phyloP scores from a whole-genome alignment of 2,888 invertebrate species.

The Chalcosyrphus nemorum region DNA sequence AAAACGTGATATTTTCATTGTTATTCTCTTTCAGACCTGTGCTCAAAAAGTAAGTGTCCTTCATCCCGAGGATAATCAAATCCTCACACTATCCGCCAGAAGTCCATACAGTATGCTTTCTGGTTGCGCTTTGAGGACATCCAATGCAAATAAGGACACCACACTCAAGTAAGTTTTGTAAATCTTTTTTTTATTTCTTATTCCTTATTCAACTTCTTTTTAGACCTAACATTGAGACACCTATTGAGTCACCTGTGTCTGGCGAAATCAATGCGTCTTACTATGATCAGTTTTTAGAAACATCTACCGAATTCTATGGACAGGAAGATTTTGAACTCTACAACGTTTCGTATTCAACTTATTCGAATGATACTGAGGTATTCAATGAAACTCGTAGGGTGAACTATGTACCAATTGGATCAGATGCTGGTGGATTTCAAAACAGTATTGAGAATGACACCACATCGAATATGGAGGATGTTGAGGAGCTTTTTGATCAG shows the following conservation, averaged over 20 bases:
- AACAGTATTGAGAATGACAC: conserved; percentile 76
- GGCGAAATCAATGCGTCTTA: conserved; percentile 80
- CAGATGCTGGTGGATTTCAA: conserved; percentile 69
- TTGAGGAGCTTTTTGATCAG: conserved; percentile 82
- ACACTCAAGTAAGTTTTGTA: conserved; percentile 35
- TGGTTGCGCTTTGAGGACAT: conserved; percentile 84
- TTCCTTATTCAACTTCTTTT: not conserved
- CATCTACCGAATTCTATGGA: conserved; percentile 76
- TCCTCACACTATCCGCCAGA: conserved; percentile 88
- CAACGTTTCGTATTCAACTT: conserved; percentile 30
- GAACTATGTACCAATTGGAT: conserved; percentile 56
- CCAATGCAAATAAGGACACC: conserved; percentile 49
- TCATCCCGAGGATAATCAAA: conserved; percentile 88
- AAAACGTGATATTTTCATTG: not conserved
- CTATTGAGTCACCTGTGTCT: conserved; percentile 20
- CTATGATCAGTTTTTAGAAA: conserved; percentile 83
- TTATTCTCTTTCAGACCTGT: conserved; percentile 85
- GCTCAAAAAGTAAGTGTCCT: conserved; percentile 88
- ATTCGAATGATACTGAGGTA: conserved; percentile 68
- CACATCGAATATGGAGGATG: conserved; percentile 82
- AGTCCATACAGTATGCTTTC: conserved; percentile 84
- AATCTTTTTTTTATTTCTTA: not conserved
- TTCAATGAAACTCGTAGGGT: conserved; percentile 65
- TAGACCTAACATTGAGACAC: conserved; percentile 47
- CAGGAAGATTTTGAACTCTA: conserved; percentile 42